Base-by-base conservation (phyloP, 2,113 vertebrate species). In the Lampris incognitus region DNA sequence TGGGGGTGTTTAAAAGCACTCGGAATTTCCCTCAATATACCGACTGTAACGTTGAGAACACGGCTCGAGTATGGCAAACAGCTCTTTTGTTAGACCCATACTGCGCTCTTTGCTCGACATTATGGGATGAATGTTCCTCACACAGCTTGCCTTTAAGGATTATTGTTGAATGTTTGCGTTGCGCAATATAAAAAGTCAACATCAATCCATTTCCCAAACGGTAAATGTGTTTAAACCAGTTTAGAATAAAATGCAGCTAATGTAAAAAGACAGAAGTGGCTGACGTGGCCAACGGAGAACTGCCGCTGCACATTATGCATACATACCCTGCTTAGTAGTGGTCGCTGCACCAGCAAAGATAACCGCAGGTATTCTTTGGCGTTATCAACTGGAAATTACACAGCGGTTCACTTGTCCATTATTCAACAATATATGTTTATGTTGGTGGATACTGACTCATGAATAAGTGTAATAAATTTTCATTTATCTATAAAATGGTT, bases 1-100 rank as follows among this genome's bases (percentile, higher is more conserved):
- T 72, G 79, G 78, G 69, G 60, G 72, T 82, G 82, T 83, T 87
- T 80, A 85, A 87, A 87, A 67, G 66, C 46, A 74, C 81, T 86
- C 54, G 76, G 60, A 84, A 84, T 84, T 68, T 85, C 65, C 73
- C 76, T 80, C 76, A 85, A n/a, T n/a, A 64, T 78, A 79, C 60
- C 81, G 76, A 44, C 67, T 78, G 82, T 69, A 80, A 48, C 42
- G 72, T 73, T 75, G 72, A 73, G 81, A 84, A 81, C 69, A 67
- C 46, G 57, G 85, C 85, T 88, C 73, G 82, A 81, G 86, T 74
- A 83, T 81, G 64, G 61, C 77, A 79, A 84, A 84, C 48, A 69
- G 66, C 75, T 65, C 36, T 36, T 42, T 61, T 10, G 74, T 78
- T 78, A 76, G 76, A 79, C 65, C 9, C 6, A 46, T 51, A 74